Percentiles rank a stretch among this genome's conserved stretches.
Conservation (phyloP, 2,888 invertebrate genomes). For the Platerodrilus igneus region DNA sequence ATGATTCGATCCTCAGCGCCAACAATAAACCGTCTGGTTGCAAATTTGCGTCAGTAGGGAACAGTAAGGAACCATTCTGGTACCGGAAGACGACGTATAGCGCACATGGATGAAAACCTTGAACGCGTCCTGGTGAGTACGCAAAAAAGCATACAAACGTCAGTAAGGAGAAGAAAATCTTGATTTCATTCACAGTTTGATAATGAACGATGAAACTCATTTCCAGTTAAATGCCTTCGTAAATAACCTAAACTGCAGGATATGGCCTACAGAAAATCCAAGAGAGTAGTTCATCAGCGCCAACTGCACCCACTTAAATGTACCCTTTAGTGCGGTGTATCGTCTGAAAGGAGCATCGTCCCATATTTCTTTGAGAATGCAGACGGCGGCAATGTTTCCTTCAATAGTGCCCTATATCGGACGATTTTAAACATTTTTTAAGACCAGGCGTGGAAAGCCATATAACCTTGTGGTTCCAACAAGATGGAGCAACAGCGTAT, state of each 20-base stretch:
- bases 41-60: background rate
- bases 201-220: slow-evolving; percentile 17
- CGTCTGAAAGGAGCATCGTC: slow-evolving; percentile 4
- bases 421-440: slow-evolving; percentile 1
- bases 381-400: background rate
- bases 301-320: slow-evolving; percentile 17
- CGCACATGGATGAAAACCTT: slow-evolving; percentile 9
- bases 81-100: background rate
- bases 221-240: no score
- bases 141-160: slow-evolving; percentile 17
- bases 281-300: slow-evolving; percentile 20
- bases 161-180: slow-evolving; percentile 22
- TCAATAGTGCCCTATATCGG: background rate
- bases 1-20: background rate
- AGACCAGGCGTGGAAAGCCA: slow-evolving; percentile 1
- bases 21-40: background rate
- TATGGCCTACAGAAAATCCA: slow-evolving; percentile 19
- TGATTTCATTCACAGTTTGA: slow-evolving; percentile 14
- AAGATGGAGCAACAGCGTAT: background rate
- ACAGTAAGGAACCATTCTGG: slow-evolving; percentile 1
- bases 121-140: slow-evolving; percentile 12
- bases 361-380: slow-evolving; percentile 6
- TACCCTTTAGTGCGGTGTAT: slow-evolving; percentile 15
- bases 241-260: no score
- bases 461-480: background rate